A percentile compares a stretch with the other conserved stretches of the same genome.
These are phyloP conservation scores for Eupithecia tripunctaria DNA, from an alignment of 2,888 invertebrate species.

Conservation along the genomic window DNA sequence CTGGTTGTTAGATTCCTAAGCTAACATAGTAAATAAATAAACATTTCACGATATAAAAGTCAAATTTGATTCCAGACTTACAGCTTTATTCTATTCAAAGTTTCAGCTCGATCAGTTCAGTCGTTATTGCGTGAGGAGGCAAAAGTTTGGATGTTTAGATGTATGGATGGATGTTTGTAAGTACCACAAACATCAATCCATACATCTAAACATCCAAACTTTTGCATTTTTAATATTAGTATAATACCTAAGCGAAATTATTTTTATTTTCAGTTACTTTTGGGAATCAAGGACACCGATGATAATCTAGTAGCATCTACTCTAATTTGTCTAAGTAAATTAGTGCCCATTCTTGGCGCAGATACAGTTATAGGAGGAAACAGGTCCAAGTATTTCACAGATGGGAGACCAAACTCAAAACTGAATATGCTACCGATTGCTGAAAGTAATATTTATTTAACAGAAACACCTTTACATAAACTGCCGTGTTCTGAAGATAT, in stretches of 20 bases:
- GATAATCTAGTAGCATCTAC: slow-evolving; percentile 93
- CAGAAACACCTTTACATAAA: slow-evolving; percentile 63
- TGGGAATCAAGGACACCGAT: slow-evolving; percentile 94
- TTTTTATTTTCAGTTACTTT: slow-evolving; percentile 85
- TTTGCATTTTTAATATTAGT: too few species aligned
- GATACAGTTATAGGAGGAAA: slow-evolving; percentile 93
- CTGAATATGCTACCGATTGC: slow-evolving; percentile 44
- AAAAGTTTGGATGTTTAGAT: too few species aligned
- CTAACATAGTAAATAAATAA: too few species aligned
- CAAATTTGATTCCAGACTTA: too few species aligned
- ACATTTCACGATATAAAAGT: too few species aligned
- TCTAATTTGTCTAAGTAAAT: slow-evolving; percentile 90
- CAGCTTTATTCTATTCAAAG: too few species aligned
- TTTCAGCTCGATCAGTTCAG: too few species aligned
- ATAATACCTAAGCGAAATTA: background rate
- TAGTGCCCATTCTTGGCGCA: slow-evolving; percentile 94
- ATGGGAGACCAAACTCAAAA: slow-evolving; percentile 90
- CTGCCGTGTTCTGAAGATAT: slow-evolving; percentile 69
- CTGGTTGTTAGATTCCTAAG: too few species aligned
- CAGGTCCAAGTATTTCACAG: slow-evolving; percentile 91
- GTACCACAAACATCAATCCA: too few species aligned
- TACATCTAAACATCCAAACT: too few species aligned
- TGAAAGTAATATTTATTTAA: slow-evolving; percentile 50
- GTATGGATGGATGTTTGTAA: too few species aligned
- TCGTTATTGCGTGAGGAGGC: too few species aligned